A percentile compares a stretch with the other conserved stretches of the same genome.
phyloP scores from a whole-genome alignment of 1,140 invertebrate species.

The Metaphire vulgaris region DNA sequence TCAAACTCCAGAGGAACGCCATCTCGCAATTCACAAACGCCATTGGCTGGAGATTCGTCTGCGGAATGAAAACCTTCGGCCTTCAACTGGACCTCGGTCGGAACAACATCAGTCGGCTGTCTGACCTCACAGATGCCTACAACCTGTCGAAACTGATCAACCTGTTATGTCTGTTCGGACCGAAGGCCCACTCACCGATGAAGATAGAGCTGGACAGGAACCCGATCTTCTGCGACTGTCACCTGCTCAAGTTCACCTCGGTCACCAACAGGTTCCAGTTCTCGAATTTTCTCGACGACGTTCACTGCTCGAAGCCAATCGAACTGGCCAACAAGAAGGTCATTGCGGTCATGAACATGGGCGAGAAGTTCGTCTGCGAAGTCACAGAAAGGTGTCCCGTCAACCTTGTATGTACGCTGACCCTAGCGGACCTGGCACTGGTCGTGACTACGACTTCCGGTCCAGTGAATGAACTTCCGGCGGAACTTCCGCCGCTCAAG shows the following conservation, averaged over 20 bases:
- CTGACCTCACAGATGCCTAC: neutral
- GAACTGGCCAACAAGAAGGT: neutral
- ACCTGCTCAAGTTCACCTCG: neutral
- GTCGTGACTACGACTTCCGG: neutral
- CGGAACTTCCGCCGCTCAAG: neutral
- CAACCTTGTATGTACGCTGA: neutral
- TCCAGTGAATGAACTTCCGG: too few relatives aligned
- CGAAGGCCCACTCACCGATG: neutral
- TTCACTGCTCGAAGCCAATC: neutral
- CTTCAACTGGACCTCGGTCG: neutral
- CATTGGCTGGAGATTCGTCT: neutral
- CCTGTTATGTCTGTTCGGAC: conserved; percentile 5
- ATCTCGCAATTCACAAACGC: conserved; percentile 8
- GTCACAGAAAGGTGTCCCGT: neutral
- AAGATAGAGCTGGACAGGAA: neutral
- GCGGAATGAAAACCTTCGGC: neutral
- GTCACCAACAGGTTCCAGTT: neutral
- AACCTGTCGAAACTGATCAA: neutral
- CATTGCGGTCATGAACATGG: neutral
- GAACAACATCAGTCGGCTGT: conserved; percentile 10
- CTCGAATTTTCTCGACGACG: neutral
- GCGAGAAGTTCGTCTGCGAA: neutral
- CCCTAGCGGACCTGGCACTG: neutral
- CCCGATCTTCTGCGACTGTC: conserved; percentile 5
- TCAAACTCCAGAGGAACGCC: neutral